Base-by-base conservation (phyloP, 2,113 vertebrate species). In the Colossoma macropomum region DNA sequence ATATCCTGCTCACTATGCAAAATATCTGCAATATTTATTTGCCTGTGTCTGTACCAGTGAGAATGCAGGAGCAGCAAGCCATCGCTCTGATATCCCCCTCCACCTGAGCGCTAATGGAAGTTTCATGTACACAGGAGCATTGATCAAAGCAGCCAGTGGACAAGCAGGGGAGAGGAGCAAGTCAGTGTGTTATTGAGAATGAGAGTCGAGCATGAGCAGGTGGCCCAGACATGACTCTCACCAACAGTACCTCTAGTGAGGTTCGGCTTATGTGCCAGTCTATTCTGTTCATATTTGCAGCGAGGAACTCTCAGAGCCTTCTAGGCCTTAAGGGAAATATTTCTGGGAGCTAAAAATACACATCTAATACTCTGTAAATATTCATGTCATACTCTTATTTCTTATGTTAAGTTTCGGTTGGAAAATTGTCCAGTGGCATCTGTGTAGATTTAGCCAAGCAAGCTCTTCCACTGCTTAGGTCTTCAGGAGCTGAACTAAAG, bases 91-190 rank as follows among this genome's bases (percentile, higher is more conserved):
- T 90, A 83, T 88, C 28, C 82, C 76, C 80, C 23, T 63, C 77
- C 54, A 77, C 77, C 87, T 71, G 66, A 79, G 82, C 70, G 88
- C 88, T 93, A 93, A 94, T 92, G 92, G 91, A 93, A 90, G 86
- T 91, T 86, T 89, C 86, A 34, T 94, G 92, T 93, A 91, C 71
- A 28, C 79, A 41, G 80, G 85, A 85, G 89, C 90, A 90, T 90
- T 82, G 85, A 92, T 92, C 90, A 87, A 71, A 86, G 87, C 81
- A 68, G 88, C 84, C 84, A 91, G 52, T 79, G 0, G 48, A 74
- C n/a, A 5, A 73, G 66, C 28, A 12, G 41, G 52, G 28, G 80
- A 74, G 56, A 70, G 54, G 80, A 27, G 23, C 59, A 65, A 71
- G 65, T 81, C 77, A 52, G 11, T 77, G 87, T 81, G 82, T 21